A percentile compares a stretch with the other conserved stretches of the same genome.
These are phyloP conservation scores for Drosophila suboccidentalis DNA, from an alignment of 2,888 invertebrate genomes.

Conservation along the genomic window DNA sequence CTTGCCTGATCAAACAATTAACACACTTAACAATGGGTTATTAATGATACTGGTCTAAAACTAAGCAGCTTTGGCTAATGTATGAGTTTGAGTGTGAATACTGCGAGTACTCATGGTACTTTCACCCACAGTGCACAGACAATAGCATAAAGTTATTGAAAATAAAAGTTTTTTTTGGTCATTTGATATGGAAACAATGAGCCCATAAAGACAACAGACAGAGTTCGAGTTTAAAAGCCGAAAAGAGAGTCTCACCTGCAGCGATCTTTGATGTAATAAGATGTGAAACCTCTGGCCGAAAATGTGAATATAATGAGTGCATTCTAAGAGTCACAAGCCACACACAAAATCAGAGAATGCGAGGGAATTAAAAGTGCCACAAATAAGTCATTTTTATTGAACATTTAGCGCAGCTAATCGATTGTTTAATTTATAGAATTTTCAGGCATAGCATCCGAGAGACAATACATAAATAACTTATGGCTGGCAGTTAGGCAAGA, in stretches of 20 bases:
- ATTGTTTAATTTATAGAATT: constrained; percentile 44
- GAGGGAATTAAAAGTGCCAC: constrained; percentile 34
- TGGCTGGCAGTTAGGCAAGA: constrained; percentile 56
- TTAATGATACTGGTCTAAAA: constrained; percentile 59
- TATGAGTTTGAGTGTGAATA: constrained; percentile 21
- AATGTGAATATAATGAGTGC: constrained; percentile 37
- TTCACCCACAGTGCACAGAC: constrained; percentile 66
- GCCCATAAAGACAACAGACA: constrained; percentile 43
- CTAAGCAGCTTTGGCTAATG: constrained; percentile 40
- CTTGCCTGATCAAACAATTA: constrained; percentile 52
- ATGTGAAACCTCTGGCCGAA: constrained; percentile 37
- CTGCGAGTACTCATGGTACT: constrained; percentile 42
- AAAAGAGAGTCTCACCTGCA: constrained; percentile 62
- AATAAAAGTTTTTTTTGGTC: constrained; percentile 53
- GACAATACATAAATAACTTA: constrained; percentile 42
- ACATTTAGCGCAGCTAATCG: constrained; percentile 61
- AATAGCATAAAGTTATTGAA: constrained; percentile 59
- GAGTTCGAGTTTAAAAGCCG: neutral
- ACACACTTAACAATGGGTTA: constrained; percentile 68
- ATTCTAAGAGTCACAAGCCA: constrained; percentile 30
- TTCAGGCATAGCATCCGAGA: constrained; percentile 8
- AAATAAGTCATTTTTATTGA: constrained; percentile 68
- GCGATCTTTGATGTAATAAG: constrained; percentile 57
- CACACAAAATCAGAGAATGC: neutral
- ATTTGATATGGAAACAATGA: constrained; percentile 65